phyloP scores from a whole-genome alignment of 2,888 invertebrate species.

The Brassicogethes aeneus region DNA sequence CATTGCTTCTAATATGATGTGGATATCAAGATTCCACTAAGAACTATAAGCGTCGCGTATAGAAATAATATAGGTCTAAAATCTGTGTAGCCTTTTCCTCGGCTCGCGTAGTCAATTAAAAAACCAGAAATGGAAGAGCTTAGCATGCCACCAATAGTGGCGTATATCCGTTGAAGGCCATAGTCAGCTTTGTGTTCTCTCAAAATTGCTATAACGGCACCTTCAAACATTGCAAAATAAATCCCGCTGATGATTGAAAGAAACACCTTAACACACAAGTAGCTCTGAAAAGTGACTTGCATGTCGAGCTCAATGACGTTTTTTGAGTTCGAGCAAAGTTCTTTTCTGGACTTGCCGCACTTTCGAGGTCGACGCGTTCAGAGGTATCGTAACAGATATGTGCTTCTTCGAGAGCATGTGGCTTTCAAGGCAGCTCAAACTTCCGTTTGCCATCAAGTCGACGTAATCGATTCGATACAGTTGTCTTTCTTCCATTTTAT shows the following conservation, averaged over 20 bases:
- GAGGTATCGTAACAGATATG: conserved; percentile 38
- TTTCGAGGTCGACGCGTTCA: conserved; percentile 35
- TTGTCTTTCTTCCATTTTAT: conserved; percentile 24
- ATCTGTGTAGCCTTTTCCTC: conserved; percentile 60
- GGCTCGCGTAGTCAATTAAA: conserved; percentile 65
- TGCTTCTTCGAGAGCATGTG: conserved; percentile 37
- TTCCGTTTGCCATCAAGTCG: conserved; percentile 14
- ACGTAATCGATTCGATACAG: conserved; percentile 20
- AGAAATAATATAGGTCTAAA: conserved; percentile 73
- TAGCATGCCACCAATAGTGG: conserved; percentile 69
- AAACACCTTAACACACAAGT: conserved; percentile 53
- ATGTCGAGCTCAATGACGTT: conserved; percentile 54
- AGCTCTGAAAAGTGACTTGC: conserved; percentile 62
- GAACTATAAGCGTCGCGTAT: conserved; percentile 60
- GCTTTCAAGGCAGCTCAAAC: conserved; percentile 20
- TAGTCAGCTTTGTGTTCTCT: conserved; percentile 69
- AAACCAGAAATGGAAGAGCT: conserved; percentile 68
- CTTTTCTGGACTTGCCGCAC: conserved; percentile 43
- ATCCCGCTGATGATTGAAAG: conserved; percentile 64
- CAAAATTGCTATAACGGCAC: conserved; percentile 67
- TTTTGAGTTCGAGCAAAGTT: conserved; percentile 52
- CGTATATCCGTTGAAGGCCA: conserved; percentile 66
- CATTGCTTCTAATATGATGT: conserved; percentile 66
- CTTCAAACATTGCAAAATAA: conserved; percentile 72
- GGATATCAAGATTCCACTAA: conserved; percentile 59